Base-by-base conservation (phyloP, 2,888 invertebrate species). In the Nomada flava region DNA sequence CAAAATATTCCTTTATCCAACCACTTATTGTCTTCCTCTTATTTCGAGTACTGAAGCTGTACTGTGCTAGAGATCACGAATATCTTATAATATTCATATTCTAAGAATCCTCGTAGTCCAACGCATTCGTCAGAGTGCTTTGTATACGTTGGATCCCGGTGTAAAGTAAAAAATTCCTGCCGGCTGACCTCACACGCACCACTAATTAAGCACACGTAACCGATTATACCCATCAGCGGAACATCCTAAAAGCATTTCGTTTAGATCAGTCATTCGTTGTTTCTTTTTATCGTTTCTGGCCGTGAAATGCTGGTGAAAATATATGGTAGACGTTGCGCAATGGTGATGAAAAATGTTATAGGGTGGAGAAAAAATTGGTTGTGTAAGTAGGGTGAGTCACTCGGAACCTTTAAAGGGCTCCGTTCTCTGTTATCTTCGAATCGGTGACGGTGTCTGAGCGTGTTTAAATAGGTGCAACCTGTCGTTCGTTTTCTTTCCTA, bases 201-300 rank as follows among this genome's bases (percentile, higher is more conserved):
- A 11, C 44, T 60, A 81, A 82, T 81, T 70, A 55, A 64, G 50
- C 82, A 82, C 50, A 63, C 72, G 82, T 72, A 64, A 64, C 64
- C 53, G 65, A 71, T 82, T 81, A 70, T 44, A 18, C 36, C 20
- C 52, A 18, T 36, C 42, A 36, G 52, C 36, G 67, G 26, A 15
- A 72, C 29, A 18, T 36, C 26, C 20, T 11, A 13, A 42, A 53
- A 18, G 42, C 26, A 69, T 65, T 59, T 59, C 59, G 73, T 44
- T 20, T 53, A 47, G 60, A 73, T 79, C 53, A 65, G 63, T 73
- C 73, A n/a, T 18, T n/a, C 18, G 42, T 55, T 42, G 36, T 36
- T 36, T 36, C 36, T 53, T 64, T 55, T 79, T 44, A 29, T 23
- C 23, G 47, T 26, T 59, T 23, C 11, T 13, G 7, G 26, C n/a